A percentile compares a stretch with the other conserved stretches of the same genome.
Conservation (phyloP, 2,888 invertebrate genomes). For the Leucophenga montana region DNA sequence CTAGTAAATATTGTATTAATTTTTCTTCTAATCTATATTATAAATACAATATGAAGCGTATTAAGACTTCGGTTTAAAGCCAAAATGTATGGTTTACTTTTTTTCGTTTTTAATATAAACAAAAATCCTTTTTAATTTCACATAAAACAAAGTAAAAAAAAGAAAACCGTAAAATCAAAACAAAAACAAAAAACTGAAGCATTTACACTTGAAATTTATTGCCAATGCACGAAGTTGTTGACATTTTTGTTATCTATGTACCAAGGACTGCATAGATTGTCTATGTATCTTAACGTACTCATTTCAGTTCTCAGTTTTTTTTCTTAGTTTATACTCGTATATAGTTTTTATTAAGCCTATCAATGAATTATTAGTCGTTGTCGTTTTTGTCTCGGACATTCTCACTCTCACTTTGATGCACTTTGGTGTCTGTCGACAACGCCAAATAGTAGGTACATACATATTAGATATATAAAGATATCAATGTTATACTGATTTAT, state of each 20-base stretch:
- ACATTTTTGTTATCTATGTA: constrained; percentile 64
- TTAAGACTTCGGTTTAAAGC: neutral
- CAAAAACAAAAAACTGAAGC: neutral
- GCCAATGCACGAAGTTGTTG: constrained; percentile 59
- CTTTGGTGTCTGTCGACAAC: too few relatives aligned
- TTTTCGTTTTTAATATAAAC: constrained; percentile 9
- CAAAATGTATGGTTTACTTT: neutral
- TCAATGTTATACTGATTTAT: constrained; percentile 14
- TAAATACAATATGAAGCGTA: neutral
- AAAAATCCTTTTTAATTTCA: constrained; percentile 41
- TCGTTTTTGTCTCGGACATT: neutral
- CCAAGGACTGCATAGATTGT: neutral
- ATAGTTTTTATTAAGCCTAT: constrained; percentile 3
- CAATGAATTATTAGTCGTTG: constrained; percentile 14
- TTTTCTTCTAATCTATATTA: too few relatives aligned
- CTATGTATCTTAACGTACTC: too few relatives aligned
- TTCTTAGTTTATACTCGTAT: neutral
- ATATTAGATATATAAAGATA: constrained; percentile 14
- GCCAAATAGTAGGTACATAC: neutral
- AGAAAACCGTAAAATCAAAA: neutral
- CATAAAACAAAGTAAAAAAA: constrained; percentile 37
- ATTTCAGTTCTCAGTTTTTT: neutral
- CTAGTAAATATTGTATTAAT: too few relatives aligned
- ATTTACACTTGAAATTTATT: constrained; percentile 62
- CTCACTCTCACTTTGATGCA: too few relatives aligned